Conservation (phyloP, 1,140 invertebrate species). For the Mylabris phalerata region DNA sequence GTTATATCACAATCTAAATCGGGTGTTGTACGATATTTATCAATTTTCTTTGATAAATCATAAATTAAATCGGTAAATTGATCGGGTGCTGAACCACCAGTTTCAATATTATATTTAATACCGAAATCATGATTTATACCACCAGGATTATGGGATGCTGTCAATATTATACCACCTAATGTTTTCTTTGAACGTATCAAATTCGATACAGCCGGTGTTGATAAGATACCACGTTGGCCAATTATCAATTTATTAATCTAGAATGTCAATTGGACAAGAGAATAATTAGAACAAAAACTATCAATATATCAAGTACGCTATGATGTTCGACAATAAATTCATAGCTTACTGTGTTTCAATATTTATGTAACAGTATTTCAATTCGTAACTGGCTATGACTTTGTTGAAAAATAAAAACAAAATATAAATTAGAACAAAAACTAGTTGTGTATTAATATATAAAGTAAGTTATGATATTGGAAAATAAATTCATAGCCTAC, state of each 20-base stretch:
- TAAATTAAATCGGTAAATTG: constrained; percentile 85
- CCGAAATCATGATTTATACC: constrained; percentile 97
- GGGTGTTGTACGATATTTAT: constrained; percentile 71
- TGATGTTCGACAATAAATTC: too few relatives aligned
- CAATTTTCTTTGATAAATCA: constrained; percentile 70
- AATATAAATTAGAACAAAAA: too few relatives aligned
- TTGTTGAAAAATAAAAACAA: too few relatives aligned
- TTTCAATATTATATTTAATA: constrained; percentile 96
- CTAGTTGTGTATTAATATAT: too few relatives aligned
- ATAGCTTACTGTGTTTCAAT: too few relatives aligned
- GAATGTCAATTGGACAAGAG: too few relatives aligned
- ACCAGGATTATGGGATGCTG: constrained; percentile 98
- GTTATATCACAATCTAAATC: constrained; percentile 71
- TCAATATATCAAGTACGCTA: too few relatives aligned
- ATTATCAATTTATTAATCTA: constrained; percentile 81
- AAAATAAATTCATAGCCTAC: too few relatives aligned
- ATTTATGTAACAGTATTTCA: too few relatives aligned
- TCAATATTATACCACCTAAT: constrained; percentile 86
- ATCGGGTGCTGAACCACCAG: constrained; percentile 95
- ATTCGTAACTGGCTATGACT: too few relatives aligned
- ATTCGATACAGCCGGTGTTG: constrained; percentile 92
- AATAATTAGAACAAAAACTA: constrained; percentile 18
- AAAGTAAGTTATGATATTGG: too few relatives aligned
- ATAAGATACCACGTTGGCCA: constrained; percentile 90
- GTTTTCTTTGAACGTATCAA: constrained; percentile 86